Evolutionary conservation across 2,113 vertebrate genomes (phyloP), one percentile per base, ranked within the genome.

Genomic region (Prionailurus viverrinus): DNA sequence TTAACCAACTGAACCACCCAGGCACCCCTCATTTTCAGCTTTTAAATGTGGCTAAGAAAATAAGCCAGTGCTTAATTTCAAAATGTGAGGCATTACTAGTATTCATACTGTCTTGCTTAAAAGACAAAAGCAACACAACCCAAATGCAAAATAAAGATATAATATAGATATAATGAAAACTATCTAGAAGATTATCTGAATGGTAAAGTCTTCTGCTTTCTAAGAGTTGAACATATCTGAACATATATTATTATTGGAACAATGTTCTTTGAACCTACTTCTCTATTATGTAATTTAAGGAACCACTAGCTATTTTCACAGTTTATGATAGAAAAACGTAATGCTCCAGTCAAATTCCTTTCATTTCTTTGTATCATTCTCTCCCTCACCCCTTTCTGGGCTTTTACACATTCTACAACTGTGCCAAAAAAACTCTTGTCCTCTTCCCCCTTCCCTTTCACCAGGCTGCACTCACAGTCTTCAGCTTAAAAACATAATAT

Each of bases 1-100:
- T 61, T 61, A 61, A 61, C 58, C 21, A 61, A 61, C 21, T 61
- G 58, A 58, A 15, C 5, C 14, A 55, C 53, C 16, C 53, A 55
- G 8, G 45, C 45, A 45, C 45, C 45, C 53, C 53, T 36, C 39
- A 82, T 71, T 96, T 89, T 65, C 71, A 91, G 48, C 82, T 82
- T 91, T 94, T 82, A 94, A 92, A 41, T 23, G 27, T 73, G 83
- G 53, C 45, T 79, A 79, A 89, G 73, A 78, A 87, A 88, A 83
- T 55, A 84, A 91, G 45, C 36, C 39, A 87, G 25, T 55, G 33
- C 51, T 90, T 78, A 93, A 76, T 51, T 74, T 87, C 39, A 25
- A 95, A 80, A 86, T 29, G 8, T 89, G 68, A 96, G 31, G 19
- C 14, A 69, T 15, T 36, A 39, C 73, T 9, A 78, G 25, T 45